Evolutionary conservation across 2,888 invertebrate genomes (phyloP), one percentile per base, ranked within the genome.

Genomic region (Campaea margaritaria): DNA sequence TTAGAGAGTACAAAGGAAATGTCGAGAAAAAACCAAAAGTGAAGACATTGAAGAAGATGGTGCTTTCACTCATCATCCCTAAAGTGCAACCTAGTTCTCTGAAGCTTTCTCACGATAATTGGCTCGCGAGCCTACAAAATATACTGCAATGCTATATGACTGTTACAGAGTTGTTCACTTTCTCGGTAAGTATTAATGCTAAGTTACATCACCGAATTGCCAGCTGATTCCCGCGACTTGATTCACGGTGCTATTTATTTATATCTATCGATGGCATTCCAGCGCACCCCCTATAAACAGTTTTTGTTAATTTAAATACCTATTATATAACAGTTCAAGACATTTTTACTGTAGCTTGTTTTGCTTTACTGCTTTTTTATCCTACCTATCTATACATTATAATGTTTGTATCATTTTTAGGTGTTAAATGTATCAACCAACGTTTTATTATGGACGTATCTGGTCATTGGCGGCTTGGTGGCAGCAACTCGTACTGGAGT

Each of bases 391-490:
- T 31, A 27, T 27, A 27, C 27, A 5, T 31, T 31, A 31, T 31
- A 7, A 9, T 9, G 10, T 10, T 31, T 36, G 8, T 36, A 36
- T n/a, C 8, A 36, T 13, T 73, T 76, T 63, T 62, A 82, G 82
- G 63, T 81, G 1, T 62, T 82, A 5, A 75, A 68, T 34, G 48
- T 76, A 34, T 61, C 71, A 8, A 21, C 47, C 69, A 0, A 72
- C 70, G 45, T 67, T 13, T 69, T 76, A 39, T 39, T 74, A 16
- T 80, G 79, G 79, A 69, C 69, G n/a, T 72, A 78, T 16, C 39
- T 78, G 10, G 65, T 69, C 13, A 74, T 81, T 16, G 73, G 70
- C 38, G 63, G 64, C 36, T 48, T 75, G 12, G 64, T 76, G 31
- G 58, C 72, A 12, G 78, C 77, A 50, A 12, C 65, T 0, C 60